These are phyloP conservation scores for Regulus satrapa DNA, from an alignment of 2,113 vertebrate genomes.

Conservation along the genomic window DNA sequence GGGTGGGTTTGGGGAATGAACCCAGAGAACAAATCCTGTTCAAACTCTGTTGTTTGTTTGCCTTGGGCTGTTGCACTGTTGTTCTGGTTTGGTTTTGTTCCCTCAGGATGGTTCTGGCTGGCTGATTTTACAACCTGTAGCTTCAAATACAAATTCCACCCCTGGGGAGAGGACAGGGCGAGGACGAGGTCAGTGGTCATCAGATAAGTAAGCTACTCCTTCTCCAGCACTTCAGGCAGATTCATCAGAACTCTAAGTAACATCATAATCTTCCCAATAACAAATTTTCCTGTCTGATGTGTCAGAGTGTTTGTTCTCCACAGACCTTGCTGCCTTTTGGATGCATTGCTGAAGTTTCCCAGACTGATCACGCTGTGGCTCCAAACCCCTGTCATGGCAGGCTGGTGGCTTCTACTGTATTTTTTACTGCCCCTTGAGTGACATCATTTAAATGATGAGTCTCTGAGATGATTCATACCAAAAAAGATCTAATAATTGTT, in stretches of 20 bases:
- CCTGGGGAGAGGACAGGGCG: neutral
- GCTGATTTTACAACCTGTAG: neutral
- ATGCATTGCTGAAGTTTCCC: neutral
- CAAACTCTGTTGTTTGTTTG: neutral
- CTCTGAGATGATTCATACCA: constrained; percentile 42
- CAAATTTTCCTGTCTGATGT: neutral
- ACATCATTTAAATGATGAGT: neutral
- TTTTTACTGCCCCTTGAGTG: constrained; percentile 10
- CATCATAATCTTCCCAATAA: neutral
- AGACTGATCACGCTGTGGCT: neutral
- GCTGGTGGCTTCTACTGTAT: neutral
- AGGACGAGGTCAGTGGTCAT: neutral
- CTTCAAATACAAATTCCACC: neutral
- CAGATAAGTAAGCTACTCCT: neutral
- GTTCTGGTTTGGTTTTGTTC: neutral
- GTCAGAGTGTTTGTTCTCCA: neutral
- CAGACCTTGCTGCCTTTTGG: neutral
- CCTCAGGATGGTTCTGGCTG: neutral
- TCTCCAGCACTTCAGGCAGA: neutral
- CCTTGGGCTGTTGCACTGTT: neutral
- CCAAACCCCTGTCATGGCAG: neutral
- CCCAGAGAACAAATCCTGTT: neutral
- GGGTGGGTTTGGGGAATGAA: neutral
- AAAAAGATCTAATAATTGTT: constrained; percentile 58
- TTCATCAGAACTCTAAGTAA: neutral